These are phyloP conservation scores for Gavia stellata DNA, from an alignment of 2,113 vertebrate genomes.

Conservation along the genomic window DNA sequence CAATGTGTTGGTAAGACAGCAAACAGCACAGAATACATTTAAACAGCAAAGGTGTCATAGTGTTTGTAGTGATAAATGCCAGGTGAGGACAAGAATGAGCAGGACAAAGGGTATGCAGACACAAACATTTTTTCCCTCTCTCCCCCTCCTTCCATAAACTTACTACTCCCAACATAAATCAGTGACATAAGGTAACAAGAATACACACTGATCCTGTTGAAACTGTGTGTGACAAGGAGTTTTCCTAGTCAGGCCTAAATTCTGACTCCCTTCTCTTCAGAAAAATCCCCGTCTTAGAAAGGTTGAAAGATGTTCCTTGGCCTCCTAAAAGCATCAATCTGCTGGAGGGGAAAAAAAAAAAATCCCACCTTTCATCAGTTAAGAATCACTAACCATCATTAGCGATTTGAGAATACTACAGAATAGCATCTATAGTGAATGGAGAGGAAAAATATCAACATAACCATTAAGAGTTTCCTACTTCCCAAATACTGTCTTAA, in stretches of 20 bases:
- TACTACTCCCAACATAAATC: neutral
- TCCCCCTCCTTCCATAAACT: neutral
- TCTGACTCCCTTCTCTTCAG: neutral
- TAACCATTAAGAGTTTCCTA: neutral
- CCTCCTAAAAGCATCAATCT: neutral
- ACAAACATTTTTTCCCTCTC: neutral
- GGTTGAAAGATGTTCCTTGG: neutral
- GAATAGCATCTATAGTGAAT: neutral
- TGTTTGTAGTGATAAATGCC: neutral
- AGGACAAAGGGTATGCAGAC: neutral
- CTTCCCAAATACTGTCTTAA: neutral
- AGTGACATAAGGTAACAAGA: neutral
- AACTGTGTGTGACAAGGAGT: neutral
- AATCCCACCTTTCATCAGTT: neutral
- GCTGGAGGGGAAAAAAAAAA: neutral
- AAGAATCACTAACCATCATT: neutral
- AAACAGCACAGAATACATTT: neutral
- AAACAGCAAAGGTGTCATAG: neutral
- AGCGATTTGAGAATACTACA: neutral
- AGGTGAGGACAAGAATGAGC: neutral
- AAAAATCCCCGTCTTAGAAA: neutral
- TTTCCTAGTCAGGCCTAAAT: neutral
- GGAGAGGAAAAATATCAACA: neutral
- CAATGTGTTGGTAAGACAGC: conserved; percentile 84
- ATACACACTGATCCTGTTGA: neutral